Evolutionary conservation across 2,888 invertebrate species (phyloP), one percentile per base, ranked within the genome.

Genomic region (Chromoteleia sp.): DNA sequence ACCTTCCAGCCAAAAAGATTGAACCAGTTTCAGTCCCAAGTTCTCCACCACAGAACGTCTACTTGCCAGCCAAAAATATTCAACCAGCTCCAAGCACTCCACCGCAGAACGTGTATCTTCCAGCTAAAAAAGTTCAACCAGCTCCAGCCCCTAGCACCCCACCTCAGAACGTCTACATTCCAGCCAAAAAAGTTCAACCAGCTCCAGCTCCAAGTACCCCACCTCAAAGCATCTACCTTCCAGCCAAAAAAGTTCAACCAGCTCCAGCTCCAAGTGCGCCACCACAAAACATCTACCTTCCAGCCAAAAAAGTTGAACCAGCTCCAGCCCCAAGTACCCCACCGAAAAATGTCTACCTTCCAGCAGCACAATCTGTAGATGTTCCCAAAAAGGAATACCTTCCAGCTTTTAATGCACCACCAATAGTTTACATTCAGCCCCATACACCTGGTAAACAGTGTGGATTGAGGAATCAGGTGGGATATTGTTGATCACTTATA

Each of bases 401-500:
- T 5, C n/a, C 59, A 43, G 50, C 50, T 7, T 36, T 41, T 7
- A 50, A 25, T 8, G 36, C 67, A 19, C 70, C 71, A 73, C 30
- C 50, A 54, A 56, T 52, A 48, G 63, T 78, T 5, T 30, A 84
- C 12, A 81, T 89, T 15, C 17, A 83, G 0, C 84, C 85, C 0
- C 87, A 87, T 45, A 74, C 79, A 2, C 89, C 88, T 12, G 89
- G 88, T 21, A 81, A 77, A 50, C 86, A 88, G 52, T 92, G 92
- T 73, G 92, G 92, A 73, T 85, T 91, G 12, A 90, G 90, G 84
- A 91, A 92, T 82, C 83, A 87, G 77, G 93, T 92, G 85, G 87
- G 88, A 86, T n/a, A 41, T 36, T 79, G 41, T 41, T 8, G 8
- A 41, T 12, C 25, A 25, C n/a, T n/a, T n/a, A n/a, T n/a, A n/a